A percentile compares a stretch with the other conserved stretches of the same genome.
Evolutionary conservation across 2,113 vertebrate species (phyloP).

Genomic region (Andinoacara biseriatus): DNA sequence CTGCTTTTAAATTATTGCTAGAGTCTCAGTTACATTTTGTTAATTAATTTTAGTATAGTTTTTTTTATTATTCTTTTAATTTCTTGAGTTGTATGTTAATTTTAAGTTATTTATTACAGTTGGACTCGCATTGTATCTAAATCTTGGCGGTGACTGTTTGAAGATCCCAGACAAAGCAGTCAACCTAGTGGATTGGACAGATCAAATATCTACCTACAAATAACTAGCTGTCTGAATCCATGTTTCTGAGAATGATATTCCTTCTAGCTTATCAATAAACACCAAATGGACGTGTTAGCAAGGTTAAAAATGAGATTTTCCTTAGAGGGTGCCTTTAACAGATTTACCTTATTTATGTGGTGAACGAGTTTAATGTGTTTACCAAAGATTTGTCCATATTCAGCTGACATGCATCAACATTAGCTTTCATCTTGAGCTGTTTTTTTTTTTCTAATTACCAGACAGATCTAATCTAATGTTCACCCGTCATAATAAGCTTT

Average conservation of each 20-base stretch:
- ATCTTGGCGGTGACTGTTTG: not conserved
- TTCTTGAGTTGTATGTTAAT: too few species aligned
- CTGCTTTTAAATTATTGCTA: not conserved
- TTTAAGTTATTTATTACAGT: too few species aligned
- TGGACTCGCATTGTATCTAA: not conserved
- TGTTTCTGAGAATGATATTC: not conserved
- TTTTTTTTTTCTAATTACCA: not conserved
- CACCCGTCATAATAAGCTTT: not conserved
- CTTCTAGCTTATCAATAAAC: not conserved
- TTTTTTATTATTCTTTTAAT: not conserved
- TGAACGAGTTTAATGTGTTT: not conserved
- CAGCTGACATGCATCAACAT: conserved; percentile 3
- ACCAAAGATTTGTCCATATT: conserved; percentile 4
- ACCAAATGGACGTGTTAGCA: not conserved
- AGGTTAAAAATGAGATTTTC: not conserved
- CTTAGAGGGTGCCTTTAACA: not conserved
- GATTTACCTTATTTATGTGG: not conserved
- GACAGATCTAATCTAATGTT: conserved; percentile 10
- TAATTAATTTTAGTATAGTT: not conserved
- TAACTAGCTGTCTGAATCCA: not conserved
- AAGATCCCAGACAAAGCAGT: not conserved
- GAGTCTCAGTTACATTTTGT: not conserved
- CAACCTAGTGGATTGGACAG: not conserved
- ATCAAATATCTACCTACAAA: not conserved
- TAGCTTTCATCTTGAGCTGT: not conserved